Conservation (phyloP, 2,888 invertebrate species). For the Agrochola lychnidis region DNA sequence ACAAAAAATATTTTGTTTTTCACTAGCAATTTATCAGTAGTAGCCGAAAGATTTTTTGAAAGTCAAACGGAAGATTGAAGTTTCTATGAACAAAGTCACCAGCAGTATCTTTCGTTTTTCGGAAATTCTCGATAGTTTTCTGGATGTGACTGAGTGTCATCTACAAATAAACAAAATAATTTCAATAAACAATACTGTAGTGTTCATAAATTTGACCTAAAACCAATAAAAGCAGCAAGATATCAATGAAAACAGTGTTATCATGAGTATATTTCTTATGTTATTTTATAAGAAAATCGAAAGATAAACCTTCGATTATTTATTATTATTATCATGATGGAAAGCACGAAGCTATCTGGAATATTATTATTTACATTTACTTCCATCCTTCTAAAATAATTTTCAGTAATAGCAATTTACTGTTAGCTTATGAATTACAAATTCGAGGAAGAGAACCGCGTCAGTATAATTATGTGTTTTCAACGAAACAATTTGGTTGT, state of each 20-base stretch:
- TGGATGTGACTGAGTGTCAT: not conserved
- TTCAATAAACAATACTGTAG: not conserved
- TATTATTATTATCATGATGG: not conserved
- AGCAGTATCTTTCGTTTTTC: not conserved
- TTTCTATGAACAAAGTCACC: not conserved
- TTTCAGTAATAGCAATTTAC: not conserved
- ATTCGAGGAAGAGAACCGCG: not conserved
- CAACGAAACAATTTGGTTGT: not conserved
- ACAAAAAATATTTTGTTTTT: too few species aligned
- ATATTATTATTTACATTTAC: not conserved
- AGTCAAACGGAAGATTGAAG: not conserved
- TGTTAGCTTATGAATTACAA: slow-evolving; percentile 9
- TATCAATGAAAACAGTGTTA: not conserved
- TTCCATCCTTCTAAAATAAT: not conserved
- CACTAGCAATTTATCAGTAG: not conserved
- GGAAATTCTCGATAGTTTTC: not conserved
- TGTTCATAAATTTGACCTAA: not conserved
- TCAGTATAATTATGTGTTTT: slow-evolving; percentile 8
- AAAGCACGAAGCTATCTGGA: not conserved
- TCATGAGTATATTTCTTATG: not conserved
- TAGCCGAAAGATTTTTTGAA: not conserved
- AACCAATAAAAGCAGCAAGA: not conserved
- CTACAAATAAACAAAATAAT: not conserved
- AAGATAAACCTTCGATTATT: not conserved
- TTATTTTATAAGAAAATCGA: too few species aligned